Percentiles rank a stretch among this genome's conserved stretches.
phyloP scores from a whole-genome alignment of 2,113 vertebrate genomes.

The Nannobrachium achirus region DNA sequence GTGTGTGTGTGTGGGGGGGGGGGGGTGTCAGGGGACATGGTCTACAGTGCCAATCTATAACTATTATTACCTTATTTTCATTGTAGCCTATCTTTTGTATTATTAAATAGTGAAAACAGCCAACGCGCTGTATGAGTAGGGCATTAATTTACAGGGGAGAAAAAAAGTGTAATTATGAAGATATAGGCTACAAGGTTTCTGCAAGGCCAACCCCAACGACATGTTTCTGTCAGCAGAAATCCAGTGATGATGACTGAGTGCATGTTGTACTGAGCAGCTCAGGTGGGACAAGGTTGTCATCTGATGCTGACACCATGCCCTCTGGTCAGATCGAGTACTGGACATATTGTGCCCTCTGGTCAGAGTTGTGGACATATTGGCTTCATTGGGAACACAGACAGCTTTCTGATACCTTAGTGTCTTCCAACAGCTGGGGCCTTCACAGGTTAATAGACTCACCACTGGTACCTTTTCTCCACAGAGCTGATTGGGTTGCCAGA shows the following conservation, averaged over 20 bases:
- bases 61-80: too few relatives aligned
- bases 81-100: too few relatives aligned
- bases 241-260: constrained; percentile 29
- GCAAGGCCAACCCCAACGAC: too few relatives aligned
- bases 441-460: constrained; percentile 12
- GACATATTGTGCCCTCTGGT: constrained; percentile 55
- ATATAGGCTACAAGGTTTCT: too few relatives aligned
- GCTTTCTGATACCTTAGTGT: background rate
- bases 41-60: too few relatives aligned
- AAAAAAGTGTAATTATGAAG: too few relatives aligned
- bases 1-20: too few relatives aligned
- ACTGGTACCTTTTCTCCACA: background rate
- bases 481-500: background rate
- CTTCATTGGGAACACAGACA: constrained; percentile 30
- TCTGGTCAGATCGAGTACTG: too few relatives aligned
- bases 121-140: too few relatives aligned
- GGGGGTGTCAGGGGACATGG: too few relatives aligned
- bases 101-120: too few relatives aligned
- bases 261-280: constrained; percentile 37
- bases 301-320: constrained; percentile 35
- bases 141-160: too few relatives aligned
- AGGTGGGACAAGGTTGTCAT: constrained; percentile 51
- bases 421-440: constrained; percentile 32
- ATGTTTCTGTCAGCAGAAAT: constrained; percentile 17
- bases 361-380: constrained; percentile 26